Base-by-base conservation (phyloP, 2,888 invertebrate genomes). In the Dolomedes plantarius region DNA sequence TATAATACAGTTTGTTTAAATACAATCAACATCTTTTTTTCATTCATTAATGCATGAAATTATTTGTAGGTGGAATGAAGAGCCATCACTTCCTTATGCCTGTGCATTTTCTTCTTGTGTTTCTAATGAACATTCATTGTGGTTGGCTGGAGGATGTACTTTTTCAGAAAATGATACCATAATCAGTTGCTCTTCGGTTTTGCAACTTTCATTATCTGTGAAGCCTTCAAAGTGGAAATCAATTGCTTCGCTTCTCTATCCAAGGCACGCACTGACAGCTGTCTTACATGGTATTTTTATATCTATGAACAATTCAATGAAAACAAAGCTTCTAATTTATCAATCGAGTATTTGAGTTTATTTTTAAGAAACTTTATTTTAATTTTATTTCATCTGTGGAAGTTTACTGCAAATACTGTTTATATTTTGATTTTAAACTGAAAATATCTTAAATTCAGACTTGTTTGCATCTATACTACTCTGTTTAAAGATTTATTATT, bases 131-230 rank as follows among this genome's bases (percentile, higher is more conserved):
- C 9, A 67, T 39, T 0, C 31, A 6, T 23, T 81, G 0, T 81
- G 68, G 74, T 28, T 75, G 6, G 13, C 75, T 7, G 81, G 75
- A 3, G 81, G 81, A n/a, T 81, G 39, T 2, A 31, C 29, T 16
- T 5, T 56, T 6, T 29, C 27, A 1, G 36, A 69, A 1, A n/a
- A 28, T 13, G 1, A 50, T 6, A 19, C 67, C 28, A 29, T 81
- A 28, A 27, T 16, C 11, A 81, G 81, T 31, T 69, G 75, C 16
- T 5, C 69, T 23, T 41, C 36, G 28, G 69, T 81, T 11, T 81
- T 68, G 62, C 31, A 31, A 0, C 41, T 81, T n/a, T n/a, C 39
- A 1, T 64, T 81, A 5, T 36, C 36, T 6, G 19, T 23, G n/a
- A 13, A 31, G 23, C 28, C 6, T 11, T 31, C 16, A 13, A n/a